These are phyloP conservation scores for Mobula hypostoma DNA, from an alignment of 2,113 vertebrate species.

Conservation along the genomic window DNA sequence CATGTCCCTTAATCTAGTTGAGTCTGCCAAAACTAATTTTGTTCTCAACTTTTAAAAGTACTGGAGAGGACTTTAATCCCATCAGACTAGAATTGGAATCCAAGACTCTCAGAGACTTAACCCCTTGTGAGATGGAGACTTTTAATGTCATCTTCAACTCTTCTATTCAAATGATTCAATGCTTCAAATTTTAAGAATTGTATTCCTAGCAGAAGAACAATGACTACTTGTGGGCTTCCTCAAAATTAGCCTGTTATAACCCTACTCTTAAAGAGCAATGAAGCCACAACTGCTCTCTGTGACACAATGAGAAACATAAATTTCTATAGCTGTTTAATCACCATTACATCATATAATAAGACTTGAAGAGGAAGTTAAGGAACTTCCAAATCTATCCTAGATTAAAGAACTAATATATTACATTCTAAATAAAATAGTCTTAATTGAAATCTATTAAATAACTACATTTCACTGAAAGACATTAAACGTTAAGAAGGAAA, in stretches of 20 bases:
- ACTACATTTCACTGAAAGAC: constrained; percentile 36
- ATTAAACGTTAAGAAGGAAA: constrained; percentile 30
- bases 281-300: not conserved
- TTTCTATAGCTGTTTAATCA: constrained; percentile 31
- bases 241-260: constrained; percentile 5
- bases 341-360: constrained; percentile 34
- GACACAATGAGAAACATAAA: not conserved
- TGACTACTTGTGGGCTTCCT: not conserved
- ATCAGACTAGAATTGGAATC: not conserved
- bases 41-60: not conserved
- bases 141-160: not conserved
- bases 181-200: not conserved
- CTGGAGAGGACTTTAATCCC: not conserved
- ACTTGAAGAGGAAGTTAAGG: constrained; percentile 16
- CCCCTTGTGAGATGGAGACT: not conserved
- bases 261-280: not conserved
- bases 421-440: constrained; percentile 29
- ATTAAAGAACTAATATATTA: constrained; percentile 34
- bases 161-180: not conserved
- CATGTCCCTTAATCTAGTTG: not conserved
- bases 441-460: constrained; percentile 35
- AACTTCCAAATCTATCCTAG: constrained; percentile 33
- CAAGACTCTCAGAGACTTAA: not conserved
- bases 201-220: not conserved
- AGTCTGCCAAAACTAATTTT: not conserved